These are phyloP conservation scores for Hyposoter didymator DNA, from an alignment of 2,888 invertebrate species.

Conservation along the genomic window DNA sequence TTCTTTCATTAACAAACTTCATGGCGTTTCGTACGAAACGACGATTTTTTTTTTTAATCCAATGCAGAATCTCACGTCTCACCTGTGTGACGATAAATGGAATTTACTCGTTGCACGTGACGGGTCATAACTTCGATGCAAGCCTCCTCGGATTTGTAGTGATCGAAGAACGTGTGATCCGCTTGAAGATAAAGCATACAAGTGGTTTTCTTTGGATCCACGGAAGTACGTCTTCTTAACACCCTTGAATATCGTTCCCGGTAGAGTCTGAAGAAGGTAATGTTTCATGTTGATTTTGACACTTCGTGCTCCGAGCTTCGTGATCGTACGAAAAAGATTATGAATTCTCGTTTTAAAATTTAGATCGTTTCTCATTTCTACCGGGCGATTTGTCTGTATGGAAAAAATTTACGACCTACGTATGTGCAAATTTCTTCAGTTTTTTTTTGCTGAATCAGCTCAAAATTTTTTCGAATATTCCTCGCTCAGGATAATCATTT, in stretches of 20 bases:
- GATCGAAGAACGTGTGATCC: constrained; percentile 96
- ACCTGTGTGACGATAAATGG: constrained; percentile 93
- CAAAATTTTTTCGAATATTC: background rate
- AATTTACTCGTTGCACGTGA: constrained; percentile 96
- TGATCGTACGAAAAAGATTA: background rate
- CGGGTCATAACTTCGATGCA: constrained; percentile 97
- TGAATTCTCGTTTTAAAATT: constrained; percentile 1
- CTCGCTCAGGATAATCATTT: too few relatives aligned
- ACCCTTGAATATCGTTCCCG: constrained; percentile 73
- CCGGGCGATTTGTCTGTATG: background rate
- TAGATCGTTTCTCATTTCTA: background rate
- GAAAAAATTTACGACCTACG: background rate
- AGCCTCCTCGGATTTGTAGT: constrained; percentile 95
- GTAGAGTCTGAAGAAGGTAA: constrained; percentile 70
- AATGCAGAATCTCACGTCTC: constrained; percentile 71
- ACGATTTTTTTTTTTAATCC: background rate
- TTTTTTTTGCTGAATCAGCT: background rate
- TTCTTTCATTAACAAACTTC: background rate
- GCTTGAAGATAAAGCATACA: constrained; percentile 98
- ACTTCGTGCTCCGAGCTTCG: background rate
- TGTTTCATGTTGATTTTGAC: constrained; percentile 15
- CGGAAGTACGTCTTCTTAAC: constrained; percentile 85
- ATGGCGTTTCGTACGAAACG: background rate
- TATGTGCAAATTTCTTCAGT: background rate
- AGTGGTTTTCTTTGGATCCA: constrained; percentile 94